phyloP scores from a whole-genome alignment of 2,888 invertebrate genomes.

The Cryptus viduatorius region DNA sequence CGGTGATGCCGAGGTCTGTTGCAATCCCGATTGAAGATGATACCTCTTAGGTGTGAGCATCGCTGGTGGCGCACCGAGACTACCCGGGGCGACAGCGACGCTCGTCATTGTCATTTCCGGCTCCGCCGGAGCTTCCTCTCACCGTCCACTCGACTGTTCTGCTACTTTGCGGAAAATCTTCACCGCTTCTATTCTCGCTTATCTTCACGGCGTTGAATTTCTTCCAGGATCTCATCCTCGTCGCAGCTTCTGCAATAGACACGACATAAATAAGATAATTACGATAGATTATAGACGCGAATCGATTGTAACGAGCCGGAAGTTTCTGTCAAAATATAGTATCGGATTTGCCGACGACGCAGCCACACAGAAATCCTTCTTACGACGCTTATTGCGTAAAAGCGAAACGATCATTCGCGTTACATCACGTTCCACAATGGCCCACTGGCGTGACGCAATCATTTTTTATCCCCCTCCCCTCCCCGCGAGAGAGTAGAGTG shows the following conservation, averaged over 20 bases:
- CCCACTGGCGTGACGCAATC: slow-evolving; percentile 67
- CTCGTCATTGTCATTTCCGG: slow-evolving; percentile 85
- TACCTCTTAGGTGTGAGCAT: slow-evolving; percentile 82
- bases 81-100: slow-evolving; percentile 84
- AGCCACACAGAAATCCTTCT: slow-evolving; percentile 24
- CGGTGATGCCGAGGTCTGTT: slow-evolving; percentile 75
- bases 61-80: slow-evolving; percentile 80
- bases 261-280: not conserved
- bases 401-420: slow-evolving; percentile 63
- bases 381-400: slow-evolving; percentile 61
- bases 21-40: slow-evolving; percentile 80
- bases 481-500: slow-evolving; percentile 58
- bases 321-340: slow-evolving; percentile 29
- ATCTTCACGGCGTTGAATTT: slow-evolving; percentile 71
- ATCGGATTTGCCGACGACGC: slow-evolving; percentile 21
- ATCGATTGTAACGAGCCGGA: not conserved
- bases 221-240: slow-evolving; percentile 78
- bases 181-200: slow-evolving; percentile 44
- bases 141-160: slow-evolving; percentile 58
- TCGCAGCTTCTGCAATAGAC: slow-evolving; percentile 64
- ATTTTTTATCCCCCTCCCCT: slow-evolving; percentile 60
- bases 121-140: slow-evolving; percentile 74
- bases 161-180: slow-evolving; percentile 44
- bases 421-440: slow-evolving; percentile 68
- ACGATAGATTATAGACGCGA: not conserved